Conservation (phyloP, 2,113 vertebrate genomes). For the Tragelaphus strepsiceros region DNA sequence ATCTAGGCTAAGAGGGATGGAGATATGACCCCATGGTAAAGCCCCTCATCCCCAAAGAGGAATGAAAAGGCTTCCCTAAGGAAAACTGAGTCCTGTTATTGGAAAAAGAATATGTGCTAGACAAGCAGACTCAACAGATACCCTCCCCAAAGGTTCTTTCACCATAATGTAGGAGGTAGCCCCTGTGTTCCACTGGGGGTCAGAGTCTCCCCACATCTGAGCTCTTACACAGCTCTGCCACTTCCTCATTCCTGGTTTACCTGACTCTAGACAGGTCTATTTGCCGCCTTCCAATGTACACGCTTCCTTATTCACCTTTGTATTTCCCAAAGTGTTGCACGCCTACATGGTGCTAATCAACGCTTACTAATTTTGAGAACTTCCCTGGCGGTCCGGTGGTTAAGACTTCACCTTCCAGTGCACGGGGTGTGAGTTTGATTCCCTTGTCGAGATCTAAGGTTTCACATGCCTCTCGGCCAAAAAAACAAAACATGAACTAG, state of each 20-base stretch:
- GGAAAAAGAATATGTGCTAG: background rate
- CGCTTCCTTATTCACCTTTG: background rate
- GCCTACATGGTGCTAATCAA: background rate
- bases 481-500: background rate
- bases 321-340: background rate
- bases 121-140: background rate
- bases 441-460: background rate
- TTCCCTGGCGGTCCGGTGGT: background rate
- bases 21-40: background rate
- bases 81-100: background rate
- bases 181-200: background rate
- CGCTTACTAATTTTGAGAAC: background rate
- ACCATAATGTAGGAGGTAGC: background rate
- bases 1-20: background rate
- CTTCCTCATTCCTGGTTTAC: background rate
- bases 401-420: background rate
- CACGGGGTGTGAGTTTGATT: background rate
- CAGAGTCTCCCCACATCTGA: too few species aligned
- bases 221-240: too few species aligned
- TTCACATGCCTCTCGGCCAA: background rate
- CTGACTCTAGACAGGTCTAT: background rate
- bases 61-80: background rate
- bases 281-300: background rate
- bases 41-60: background rate
- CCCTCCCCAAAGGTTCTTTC: fast-evolving